These are phyloP conservation scores for Glossophaga mutica DNA, from an alignment of 2,797 vertebrate species.

Conservation along the genomic window DNA sequence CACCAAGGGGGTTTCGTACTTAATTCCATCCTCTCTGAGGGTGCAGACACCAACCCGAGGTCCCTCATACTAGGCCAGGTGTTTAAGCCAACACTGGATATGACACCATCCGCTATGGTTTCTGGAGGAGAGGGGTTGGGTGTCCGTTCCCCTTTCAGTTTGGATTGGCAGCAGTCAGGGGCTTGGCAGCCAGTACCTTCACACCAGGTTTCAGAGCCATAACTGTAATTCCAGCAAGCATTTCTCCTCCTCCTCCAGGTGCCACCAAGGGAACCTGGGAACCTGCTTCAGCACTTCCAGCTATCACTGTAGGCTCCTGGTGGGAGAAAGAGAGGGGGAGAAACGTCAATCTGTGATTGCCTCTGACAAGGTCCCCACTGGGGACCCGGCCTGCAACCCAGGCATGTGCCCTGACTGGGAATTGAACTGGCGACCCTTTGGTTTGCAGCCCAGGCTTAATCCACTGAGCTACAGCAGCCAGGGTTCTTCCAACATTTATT, in stretches of 20 bases:
- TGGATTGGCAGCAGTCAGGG: slow-evolving; percentile 81
- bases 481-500: background rate
- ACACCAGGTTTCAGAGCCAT: slow-evolving; percentile 81
- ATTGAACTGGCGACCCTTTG: too few species aligned
- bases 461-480: too few species aligned
- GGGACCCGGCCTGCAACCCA: too few species aligned
- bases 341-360: too few species aligned
- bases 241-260: slow-evolving; percentile 81
- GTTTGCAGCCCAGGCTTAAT: too few species aligned
- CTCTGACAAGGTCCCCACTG: too few species aligned
- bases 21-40: slow-evolving; percentile 83
- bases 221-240: slow-evolving; percentile 80
- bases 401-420: too few species aligned
- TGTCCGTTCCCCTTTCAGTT: slow-evolving; percentile 77
- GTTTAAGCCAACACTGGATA: slow-evolving; percentile 79
- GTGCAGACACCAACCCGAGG: slow-evolving; percentile 82
- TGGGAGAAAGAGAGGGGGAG: slow-evolving; percentile 45
- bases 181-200: slow-evolving; percentile 82
- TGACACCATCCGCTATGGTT: slow-evolving; percentile 81
- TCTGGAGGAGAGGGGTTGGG: slow-evolving; percentile 72
- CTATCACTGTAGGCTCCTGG: slow-evolving; percentile 80
- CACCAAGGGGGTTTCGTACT: slow-evolving; percentile 80
- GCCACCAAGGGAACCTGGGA: slow-evolving; percentile 78
- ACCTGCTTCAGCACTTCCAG: slow-evolving; percentile 82
- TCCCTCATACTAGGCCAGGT: slow-evolving; percentile 83